Evolutionary conservation across 2,797 vertebrate genomes (phyloP).

Genomic region (Delichon dasypus): DNA sequence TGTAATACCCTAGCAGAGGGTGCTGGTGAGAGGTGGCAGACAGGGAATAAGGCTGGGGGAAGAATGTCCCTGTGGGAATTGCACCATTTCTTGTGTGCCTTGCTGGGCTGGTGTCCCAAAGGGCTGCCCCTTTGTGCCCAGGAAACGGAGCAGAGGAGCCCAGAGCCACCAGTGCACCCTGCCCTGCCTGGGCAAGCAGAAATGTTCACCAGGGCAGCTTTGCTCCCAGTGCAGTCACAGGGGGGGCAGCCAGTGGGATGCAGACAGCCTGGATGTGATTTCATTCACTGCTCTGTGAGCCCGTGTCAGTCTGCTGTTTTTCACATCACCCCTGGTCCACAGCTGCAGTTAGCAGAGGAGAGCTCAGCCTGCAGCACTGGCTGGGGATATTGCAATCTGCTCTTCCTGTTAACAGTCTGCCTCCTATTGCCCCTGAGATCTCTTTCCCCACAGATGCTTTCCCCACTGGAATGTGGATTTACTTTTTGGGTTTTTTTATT

Average conservation of each 20-base stretch:
- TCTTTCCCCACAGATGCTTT: not conserved
- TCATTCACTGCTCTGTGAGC: not conserved
- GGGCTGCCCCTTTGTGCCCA: not conserved
- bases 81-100: not conserved
- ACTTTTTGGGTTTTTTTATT: not conserved
- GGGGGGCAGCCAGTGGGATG: not conserved
- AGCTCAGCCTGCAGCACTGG: not conserved
- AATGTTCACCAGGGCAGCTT: not conserved
- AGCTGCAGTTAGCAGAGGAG: not conserved
- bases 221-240: not conserved
- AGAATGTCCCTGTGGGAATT: not conserved
- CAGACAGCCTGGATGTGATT: not conserved
- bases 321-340: conserved; percentile 10
- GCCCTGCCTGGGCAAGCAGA: not conserved
- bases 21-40: not conserved
- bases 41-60: not conserved
- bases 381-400: not conserved
- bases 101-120: not conserved
- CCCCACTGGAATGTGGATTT: not conserved
- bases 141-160: not conserved
- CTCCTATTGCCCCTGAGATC: not conserved
- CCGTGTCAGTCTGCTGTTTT: not conserved
- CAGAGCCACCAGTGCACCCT: not conserved
- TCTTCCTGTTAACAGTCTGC: not conserved
- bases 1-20: not conserved